Base-by-base conservation (phyloP, 2,888 invertebrate genomes). In the Vandiemenella viatica region DNA sequence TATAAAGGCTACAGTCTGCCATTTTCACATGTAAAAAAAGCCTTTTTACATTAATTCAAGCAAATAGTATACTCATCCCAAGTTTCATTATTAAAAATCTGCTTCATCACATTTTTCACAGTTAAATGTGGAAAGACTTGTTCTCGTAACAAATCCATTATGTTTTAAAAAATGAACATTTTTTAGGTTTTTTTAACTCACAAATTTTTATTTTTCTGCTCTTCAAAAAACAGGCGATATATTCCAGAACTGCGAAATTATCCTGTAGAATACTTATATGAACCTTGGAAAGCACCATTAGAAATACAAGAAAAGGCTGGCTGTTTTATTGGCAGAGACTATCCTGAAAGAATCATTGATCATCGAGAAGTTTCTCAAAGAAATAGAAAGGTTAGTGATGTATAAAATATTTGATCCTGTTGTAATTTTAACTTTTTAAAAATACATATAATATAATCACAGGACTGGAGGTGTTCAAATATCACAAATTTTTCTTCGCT, bases 271-370 rank as follows among this genome's bases (percentile, higher is more conserved):
- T 82, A 74, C 62, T 73, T 83, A 71, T 81, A 79, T 61, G 80
- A 81, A 60, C 83, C 83, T 0, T 83, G 83, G 83, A 76, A 72
- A 46, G 78, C 82, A 45, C 76, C 82, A 0, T 57, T 72, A 1
- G 71, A 74, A 0, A 66, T 79, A 1, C 83, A 83, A 61, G 70
- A 76, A 62, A 67, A 71, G 13, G 74, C 72, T 5, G 68, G 71
- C 10, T 83, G 83, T 61, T 62, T 83, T 44, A 70, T 79, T 56
- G 83, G 83, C 1, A 68, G 70, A 46, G 73, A 83, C 55, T 83
- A 83, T 67, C 83, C 83, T 0, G 69, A 69, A 22, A 77, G 79
- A 1, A 69, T 83, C 1, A 75, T 82, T 22, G 73, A 81, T 63
- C 77, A 83, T 52, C 60, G 69, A 13, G 57, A 58, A 21, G 76